Base-by-base conservation (phyloP, 2,888 invertebrate species). In the Rhamphomyia laevipes region DNA sequence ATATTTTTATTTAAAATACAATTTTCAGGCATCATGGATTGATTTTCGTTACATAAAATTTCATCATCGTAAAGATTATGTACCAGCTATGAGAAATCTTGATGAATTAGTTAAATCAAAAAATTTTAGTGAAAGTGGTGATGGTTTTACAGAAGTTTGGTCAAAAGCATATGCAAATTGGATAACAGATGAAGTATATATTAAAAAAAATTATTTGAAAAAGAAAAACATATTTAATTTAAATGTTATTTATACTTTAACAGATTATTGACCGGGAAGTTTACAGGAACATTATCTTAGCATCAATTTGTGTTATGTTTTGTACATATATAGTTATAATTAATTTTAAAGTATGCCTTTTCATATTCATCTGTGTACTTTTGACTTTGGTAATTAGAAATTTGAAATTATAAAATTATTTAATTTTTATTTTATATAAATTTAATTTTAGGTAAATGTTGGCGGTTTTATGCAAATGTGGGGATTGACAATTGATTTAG, bases 401-500 rank as follows among this genome's bases (percentile, higher is more conserved):
- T 33, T 35, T 35, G 35, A 42, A 23, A n/a, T 23, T 23, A 12
- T 13, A 23, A 18, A 38, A 18, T 40, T 13, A 17, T 40, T 16
- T 40, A 40, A 18, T 40, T 16, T 18, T 15, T 16, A 3, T 16
- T 41, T 41, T 41, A 12, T 21, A 17, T 18, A 27, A 18, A 2
- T 35, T 13, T 13, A n/a, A 33, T 15, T 13, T 7, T 38, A 72
- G 60, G 63, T 82, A 1, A 81, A 85, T 60, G 83, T 86, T 12
- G 77, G 82, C 57, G 86, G 86, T 2, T 82, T 80, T 63, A 86
- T 86, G 84, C 82, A 83, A 62, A 75, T 80, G 55, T 87, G 86
- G 87, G 86, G 83, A 5, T 73, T 88, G 63, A 86, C 87, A 4
- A 82, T 90, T 37, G 88, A 89, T 64, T 78, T 86, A 46, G 84